A percentile compares a stretch with the other conserved stretches of the same genome.
Evolutionary conservation across 1,140 invertebrate species (phyloP).

Genomic region (Zaprionus camerounensis): DNA sequence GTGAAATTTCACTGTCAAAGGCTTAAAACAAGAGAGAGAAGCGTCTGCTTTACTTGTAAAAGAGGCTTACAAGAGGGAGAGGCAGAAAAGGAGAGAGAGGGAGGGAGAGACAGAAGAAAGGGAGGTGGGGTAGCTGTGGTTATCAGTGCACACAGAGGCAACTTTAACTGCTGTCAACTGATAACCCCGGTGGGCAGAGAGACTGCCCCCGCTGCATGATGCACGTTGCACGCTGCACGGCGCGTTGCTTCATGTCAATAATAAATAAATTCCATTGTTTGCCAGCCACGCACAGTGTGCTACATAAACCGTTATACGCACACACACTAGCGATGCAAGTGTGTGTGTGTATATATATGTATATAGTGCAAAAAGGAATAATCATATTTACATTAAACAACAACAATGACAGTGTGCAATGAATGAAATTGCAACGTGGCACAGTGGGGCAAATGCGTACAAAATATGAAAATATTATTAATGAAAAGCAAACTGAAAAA

Average conservation of each 20-base stretch:
- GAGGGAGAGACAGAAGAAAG: background rate
- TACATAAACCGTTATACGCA: slow-evolving; percentile 25
- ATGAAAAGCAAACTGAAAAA: background rate
- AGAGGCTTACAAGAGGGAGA: slow-evolving; percentile 1
- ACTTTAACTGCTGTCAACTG: slow-evolving; percentile 64
- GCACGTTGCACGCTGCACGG: background rate
- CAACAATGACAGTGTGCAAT: slow-evolving; percentile 45
- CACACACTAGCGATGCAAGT: slow-evolving; percentile 13
- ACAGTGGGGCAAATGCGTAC: slow-evolving; percentile 5
- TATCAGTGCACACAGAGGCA: slow-evolving; percentile 62
- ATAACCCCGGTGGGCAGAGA: slow-evolving; percentile 67
- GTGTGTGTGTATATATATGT: background rate
- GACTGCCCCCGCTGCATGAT: background rate
- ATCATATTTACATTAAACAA: slow-evolving; percentile 79
- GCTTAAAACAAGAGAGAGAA: slow-evolving; percentile 40
- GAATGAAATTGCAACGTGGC: slow-evolving; percentile 41
- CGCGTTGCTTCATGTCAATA: slow-evolving; percentile 65
- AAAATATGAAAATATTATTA: background rate
- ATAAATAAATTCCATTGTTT: slow-evolving; percentile 82
- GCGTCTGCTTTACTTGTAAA: slow-evolving; percentile 13
- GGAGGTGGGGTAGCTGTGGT: slow-evolving; percentile 42
- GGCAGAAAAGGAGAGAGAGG: too few relatives aligned
- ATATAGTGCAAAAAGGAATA: slow-evolving; percentile 61
- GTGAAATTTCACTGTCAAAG: slow-evolving; percentile 51
- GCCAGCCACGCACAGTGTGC: slow-evolving; percentile 36